Base-by-base conservation (phyloP, 2,113 vertebrate genomes). In the Acrocephalus arundinaceus region DNA sequence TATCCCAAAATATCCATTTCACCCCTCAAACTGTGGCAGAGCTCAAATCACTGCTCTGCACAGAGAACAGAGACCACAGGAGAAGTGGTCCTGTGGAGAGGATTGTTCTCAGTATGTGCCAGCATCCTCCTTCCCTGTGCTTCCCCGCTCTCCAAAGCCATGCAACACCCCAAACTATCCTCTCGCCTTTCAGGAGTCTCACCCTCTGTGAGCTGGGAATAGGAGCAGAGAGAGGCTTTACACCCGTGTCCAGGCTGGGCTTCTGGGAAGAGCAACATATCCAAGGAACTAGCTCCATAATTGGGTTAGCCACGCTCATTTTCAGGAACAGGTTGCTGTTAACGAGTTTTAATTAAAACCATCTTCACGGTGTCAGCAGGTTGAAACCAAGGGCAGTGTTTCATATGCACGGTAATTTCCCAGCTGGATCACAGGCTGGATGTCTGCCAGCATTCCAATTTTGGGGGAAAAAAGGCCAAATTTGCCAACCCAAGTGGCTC, bases 291-390 rank as follows among this genome's bases (percentile, higher is more conserved):
- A 0, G 80, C 49, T 92, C 66, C 2, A 0, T 89, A 93, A 97
- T 90, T n/a, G 57, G 12, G 76, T 94, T 96, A 96, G 57, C 76
- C 25, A 35, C 0, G 8, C 83, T 97, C 73, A 49, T 92, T 94
- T 88, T 45, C 94, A 90, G 90, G 86, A 97, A n/a, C 94, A 96
- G 94, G 88, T 95, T 92, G 90, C 92, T 39, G 76, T 68, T 96
- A 96, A 94, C 1, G 31, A 95, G 88, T 78, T 92, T 85, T 96
- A 96, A 96, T 97, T 96, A 96, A 97, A 96, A 94, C 86, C 93
- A 93, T 90, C 92, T 89, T 92, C 90, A 85, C 1, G 0, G 85
- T 92, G 88, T 90, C 94, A 97, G 93, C 96, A 96, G 90, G 90
- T 90, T 88, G 88, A 95, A 95, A 78, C 62, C 63, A 37, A 92